Base-by-base conservation (phyloP, 2,113 vertebrate species). In the Dermatemys mawii region DNA sequence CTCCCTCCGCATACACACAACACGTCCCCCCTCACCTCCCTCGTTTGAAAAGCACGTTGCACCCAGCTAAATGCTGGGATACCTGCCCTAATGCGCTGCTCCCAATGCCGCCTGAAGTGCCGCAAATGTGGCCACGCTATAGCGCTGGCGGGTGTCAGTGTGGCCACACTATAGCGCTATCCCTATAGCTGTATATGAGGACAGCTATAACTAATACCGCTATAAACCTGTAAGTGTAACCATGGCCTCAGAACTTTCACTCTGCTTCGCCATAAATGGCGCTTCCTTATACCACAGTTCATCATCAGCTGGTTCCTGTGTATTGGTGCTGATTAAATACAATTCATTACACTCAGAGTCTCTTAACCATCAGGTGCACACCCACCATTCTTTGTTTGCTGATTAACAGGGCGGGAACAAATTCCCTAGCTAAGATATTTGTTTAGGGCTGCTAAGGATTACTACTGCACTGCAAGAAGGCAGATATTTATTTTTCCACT, bases 401-500 rank as follows among this genome's bases (percentile, higher is more conserved):
- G 78, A 96, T 95, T 93, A 96, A 81, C 87, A 83, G 78, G 5
- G 55, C 78, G 84, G 85, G 94, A 96, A 94, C 8, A 44, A 92
- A 81, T 94, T 94, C 93, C 93, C 83, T 90, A 50, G 0, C 53
- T 92, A 78, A 93, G 44, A 84, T 27, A 83, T 80, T 94, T 97
- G 84, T 94, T 96, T 96, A 94, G 86, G 87, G 84, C 94, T 82
- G 57, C 81, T 81, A 82, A 21, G 4, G 93, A 93, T 93, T 93
- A 95, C 90, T 90, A 86, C 55, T 80, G 87, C 91, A 90, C 32
- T 86, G 90, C 93, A 90, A 89, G 27, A 73, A 89, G 83, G 84
- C 94, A 93, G 93, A 82, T 90, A 93, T 67, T 88, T 96, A 92
- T 94, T 94, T 95, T 95, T 90, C 84, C 87, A 81, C 84, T 83